phyloP scores from a whole-genome alignment of 2,888 invertebrate species.

The Stenchaetothrips biformis region DNA sequence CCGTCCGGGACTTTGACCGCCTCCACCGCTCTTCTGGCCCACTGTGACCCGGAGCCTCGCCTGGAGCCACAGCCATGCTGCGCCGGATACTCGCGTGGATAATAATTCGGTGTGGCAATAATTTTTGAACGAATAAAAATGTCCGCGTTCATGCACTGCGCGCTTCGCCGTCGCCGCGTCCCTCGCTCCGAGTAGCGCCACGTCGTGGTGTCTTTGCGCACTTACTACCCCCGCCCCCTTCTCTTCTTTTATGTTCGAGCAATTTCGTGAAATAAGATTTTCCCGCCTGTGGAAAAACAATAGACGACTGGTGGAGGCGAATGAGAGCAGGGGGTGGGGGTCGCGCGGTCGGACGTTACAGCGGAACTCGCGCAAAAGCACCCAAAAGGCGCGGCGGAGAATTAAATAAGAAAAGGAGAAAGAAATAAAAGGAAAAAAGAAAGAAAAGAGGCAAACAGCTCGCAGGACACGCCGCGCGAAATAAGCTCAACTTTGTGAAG shows the following conservation, averaged over 20 bases:
- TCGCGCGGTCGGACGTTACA: not conserved
- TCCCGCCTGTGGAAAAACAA: conserved; percentile 15
- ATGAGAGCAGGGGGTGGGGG: too few relatives aligned
- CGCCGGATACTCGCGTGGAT: too few relatives aligned
- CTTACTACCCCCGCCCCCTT: not conserved
- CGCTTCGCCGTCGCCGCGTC: not conserved
- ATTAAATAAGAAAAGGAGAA: conserved; percentile 8
- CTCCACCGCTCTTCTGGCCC: too few relatives aligned
- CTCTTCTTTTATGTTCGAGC: conserved; percentile 17
- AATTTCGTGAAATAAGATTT: conserved; percentile 19
- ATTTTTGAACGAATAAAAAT: too few relatives aligned
- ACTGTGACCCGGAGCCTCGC: too few relatives aligned
- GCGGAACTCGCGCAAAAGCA: not conserved
- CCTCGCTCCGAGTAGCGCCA: too few relatives aligned
- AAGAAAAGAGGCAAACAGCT: too few relatives aligned
- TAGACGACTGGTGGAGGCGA: too few relatives aligned
- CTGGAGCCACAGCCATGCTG: too few relatives aligned
- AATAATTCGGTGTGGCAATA: too few relatives aligned
- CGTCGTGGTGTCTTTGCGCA: not conserved
- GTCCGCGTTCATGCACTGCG: not conserved
- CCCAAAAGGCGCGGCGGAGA: not conserved
- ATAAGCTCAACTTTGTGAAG: conserved; percentile 22
- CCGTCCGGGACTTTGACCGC: too few relatives aligned
- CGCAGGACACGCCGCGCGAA: conserved; percentile 15
- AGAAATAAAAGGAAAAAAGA: too few relatives aligned